These are phyloP conservation scores for Heliconius sara DNA, from an alignment of 2,888 invertebrate species.

Conservation along the genomic window DNA sequence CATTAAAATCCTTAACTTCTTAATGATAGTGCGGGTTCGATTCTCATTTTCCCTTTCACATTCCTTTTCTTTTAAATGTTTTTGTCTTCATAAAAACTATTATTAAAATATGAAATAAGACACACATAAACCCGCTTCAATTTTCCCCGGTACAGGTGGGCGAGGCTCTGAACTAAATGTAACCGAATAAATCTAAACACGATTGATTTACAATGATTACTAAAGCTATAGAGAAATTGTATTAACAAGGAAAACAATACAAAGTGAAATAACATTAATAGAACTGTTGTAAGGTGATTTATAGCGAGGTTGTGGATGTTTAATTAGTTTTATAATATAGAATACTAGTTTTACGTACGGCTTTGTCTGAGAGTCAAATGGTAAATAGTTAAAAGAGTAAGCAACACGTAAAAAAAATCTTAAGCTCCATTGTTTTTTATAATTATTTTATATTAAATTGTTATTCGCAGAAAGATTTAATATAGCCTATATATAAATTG, in stretches of 20 bases:
- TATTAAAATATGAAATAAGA: neutral
- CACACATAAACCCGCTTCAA: slow-evolving; percentile 39
- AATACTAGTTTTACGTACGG: too few species aligned
- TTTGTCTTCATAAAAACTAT: too few species aligned
- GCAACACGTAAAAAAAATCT: too few species aligned
- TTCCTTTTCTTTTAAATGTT: too few species aligned
- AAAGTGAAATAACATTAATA: slow-evolving; percentile 19
- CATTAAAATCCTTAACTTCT: too few species aligned
- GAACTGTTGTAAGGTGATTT: slow-evolving; percentile 1
- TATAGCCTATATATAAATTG: too few species aligned
- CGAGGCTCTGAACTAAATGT: slow-evolving; percentile 45
- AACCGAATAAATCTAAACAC: slow-evolving; percentile 43
- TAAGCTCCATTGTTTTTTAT: too few species aligned
- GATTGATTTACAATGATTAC: slow-evolving; percentile 46
- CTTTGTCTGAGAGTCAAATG: too few species aligned
- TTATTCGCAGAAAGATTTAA: too few species aligned
- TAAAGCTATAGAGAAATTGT: slow-evolving; percentile 41
- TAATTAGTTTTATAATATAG: neutral
- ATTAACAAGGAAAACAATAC: slow-evolving; percentile 31
- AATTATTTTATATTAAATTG: too few species aligned
- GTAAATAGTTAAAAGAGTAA: too few species aligned
- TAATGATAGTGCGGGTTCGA: neutral
- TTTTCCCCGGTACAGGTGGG: slow-evolving; percentile 45
- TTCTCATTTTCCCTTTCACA: neutral
- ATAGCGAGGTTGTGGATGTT: neutral